Evolutionary conservation across 2,113 vertebrate species (phyloP).

Genomic region (Hirundichthys speculiger): DNA sequence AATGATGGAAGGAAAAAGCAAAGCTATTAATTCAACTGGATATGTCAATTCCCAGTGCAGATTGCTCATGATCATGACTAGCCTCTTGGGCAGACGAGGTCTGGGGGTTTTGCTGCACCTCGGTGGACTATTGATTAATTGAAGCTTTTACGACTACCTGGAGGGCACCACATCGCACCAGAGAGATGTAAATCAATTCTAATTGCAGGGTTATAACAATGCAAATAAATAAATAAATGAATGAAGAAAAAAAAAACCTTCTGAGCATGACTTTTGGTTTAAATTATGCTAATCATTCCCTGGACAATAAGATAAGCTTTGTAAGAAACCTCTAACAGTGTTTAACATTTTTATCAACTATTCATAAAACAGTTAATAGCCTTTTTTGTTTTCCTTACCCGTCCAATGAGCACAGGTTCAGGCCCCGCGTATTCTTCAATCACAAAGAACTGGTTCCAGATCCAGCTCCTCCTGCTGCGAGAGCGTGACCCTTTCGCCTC

Average conservation of each 20-base stretch:
- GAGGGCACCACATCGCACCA: constrained; percentile 54
- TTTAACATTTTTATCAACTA: constrained; percentile 55
- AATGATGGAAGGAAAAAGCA: constrained; percentile 62
- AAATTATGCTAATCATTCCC: constrained; percentile 33
- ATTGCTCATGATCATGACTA: constrained; percentile 70
- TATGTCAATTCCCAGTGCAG: constrained; percentile 72
- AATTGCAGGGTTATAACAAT: constrained; percentile 61
- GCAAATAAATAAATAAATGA: constrained; percentile 18
- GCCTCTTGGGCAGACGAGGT: constrained; percentile 53
- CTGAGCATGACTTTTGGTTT: constrained; percentile 29
- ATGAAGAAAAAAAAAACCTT: not conserved
- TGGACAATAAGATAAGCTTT: constrained; percentile 41
- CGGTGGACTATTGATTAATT: constrained; percentile 70
- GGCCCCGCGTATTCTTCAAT: constrained; percentile 92
- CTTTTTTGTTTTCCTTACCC: constrained; percentile 81
- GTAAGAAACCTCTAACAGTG: constrained; percentile 30
- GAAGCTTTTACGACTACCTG: constrained; percentile 61
- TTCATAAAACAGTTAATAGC: constrained; percentile 48
- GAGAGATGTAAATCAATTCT: constrained; percentile 70
- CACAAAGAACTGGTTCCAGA: constrained; percentile 96
- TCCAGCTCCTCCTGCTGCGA: constrained; percentile 91
- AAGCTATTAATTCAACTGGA: constrained; percentile 72
- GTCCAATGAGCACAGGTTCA: constrained; percentile 92
- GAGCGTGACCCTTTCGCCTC: constrained; percentile 75
- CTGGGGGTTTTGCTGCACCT: constrained; percentile 56